Conservation (phyloP, 1,140 invertebrate species). For the Bathynomus jamesi region DNA sequence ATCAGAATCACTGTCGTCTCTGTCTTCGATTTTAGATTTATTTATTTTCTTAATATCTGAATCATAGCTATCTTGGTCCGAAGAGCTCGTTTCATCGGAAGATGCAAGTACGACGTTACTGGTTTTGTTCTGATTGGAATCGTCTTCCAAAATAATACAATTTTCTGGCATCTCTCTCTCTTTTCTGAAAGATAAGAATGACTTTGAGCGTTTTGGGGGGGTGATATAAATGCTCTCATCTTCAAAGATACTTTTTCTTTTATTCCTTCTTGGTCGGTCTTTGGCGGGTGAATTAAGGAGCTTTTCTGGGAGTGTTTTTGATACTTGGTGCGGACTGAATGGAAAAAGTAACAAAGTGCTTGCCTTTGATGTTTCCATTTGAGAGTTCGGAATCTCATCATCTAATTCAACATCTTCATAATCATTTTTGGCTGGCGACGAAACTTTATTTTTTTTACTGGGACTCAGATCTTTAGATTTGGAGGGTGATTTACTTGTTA, state of each 20-base stretch:
- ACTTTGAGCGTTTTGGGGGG: background rate
- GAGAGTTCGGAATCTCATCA: constrained; percentile 21
- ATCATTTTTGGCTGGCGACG: no score
- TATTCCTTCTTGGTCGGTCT: constrained; percentile 5
- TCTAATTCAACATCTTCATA: constrained; percentile 19
- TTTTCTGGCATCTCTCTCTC: no score
- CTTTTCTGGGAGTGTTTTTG: no score
- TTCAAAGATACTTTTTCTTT: constrained; percentile 6
- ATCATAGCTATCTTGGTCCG: constrained; percentile 17
- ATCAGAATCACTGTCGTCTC: no score
- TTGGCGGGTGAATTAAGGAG: no score
- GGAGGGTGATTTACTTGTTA: no score
- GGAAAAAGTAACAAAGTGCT: background rate
- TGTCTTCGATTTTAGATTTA: background rate
- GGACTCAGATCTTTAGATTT: no score
- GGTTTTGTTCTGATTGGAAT: constrained; percentile 4
- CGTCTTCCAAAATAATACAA: no score
- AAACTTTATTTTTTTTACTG: no score
- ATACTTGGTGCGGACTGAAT: no score
- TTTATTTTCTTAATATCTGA: constrained; percentile 7
- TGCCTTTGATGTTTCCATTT: background rate
- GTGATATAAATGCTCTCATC: background rate
- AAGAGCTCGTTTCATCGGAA: background rate
- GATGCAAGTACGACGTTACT: background rate
- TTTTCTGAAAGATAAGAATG: no score